Evolutionary conservation across 2,113 vertebrate genomes (phyloP).

Genomic region (Chloebia gouldiae): DNA sequence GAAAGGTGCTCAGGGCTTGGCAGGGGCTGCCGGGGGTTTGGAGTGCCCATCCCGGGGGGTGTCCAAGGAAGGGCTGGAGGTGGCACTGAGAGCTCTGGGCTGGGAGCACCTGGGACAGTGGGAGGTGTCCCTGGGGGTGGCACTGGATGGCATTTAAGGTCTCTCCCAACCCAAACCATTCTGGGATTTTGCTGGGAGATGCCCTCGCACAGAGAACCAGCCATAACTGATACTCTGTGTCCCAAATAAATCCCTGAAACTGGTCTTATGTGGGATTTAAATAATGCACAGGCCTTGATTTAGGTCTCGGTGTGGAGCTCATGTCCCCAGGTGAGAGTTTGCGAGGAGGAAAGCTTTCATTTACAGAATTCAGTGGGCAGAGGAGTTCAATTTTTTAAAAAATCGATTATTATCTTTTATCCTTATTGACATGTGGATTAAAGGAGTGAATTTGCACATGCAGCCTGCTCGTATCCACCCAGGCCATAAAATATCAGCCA

Average conservation of each 20-base stretch:
- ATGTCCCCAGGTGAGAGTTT: background rate
- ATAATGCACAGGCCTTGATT: background rate
- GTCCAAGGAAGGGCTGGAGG: fast-evolving
- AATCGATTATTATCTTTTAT: background rate
- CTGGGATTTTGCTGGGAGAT: background rate
- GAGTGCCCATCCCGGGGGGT: background rate
- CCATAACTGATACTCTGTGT: background rate
- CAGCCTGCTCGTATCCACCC: background rate
- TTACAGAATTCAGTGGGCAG: background rate
- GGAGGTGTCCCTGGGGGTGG: background rate
- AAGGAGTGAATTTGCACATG: background rate
- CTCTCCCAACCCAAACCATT: background rate
- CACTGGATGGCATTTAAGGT: fast-evolving
- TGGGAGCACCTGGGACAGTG: background rate
- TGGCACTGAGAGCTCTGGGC: background rate
- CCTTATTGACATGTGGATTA: background rate
- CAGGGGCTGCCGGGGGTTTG: background rate
- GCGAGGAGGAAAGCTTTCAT: background rate
- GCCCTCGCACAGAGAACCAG: background rate
- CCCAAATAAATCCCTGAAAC: background rate
- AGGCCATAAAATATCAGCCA: background rate
- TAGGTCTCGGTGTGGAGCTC: background rate
- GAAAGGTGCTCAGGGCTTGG: background rate
- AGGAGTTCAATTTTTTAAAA: background rate
- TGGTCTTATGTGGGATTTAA: background rate